phyloP scores from a whole-genome alignment of 1,140 invertebrate genomes.

The Lasioglossum baleicum region DNA sequence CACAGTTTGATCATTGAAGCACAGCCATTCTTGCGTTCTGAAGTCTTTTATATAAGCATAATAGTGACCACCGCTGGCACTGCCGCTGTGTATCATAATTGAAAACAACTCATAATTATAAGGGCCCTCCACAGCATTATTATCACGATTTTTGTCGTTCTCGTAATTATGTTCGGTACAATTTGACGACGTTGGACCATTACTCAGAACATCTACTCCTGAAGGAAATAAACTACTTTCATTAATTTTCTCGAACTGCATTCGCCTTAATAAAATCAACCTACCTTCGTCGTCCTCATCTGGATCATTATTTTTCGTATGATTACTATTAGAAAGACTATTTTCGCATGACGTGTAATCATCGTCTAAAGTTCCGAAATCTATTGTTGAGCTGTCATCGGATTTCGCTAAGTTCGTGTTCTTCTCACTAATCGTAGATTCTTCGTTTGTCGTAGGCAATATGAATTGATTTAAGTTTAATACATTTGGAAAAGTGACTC shows the following conservation, averaged over 20 bases:
- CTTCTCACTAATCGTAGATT: slow-evolving; percentile 77
- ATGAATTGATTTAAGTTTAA: slow-evolving; percentile 91
- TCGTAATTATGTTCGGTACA: slow-evolving; percentile 71
- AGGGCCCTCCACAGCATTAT: slow-evolving; percentile 82
- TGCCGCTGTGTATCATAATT: slow-evolving; percentile 96
- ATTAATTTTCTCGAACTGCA: slow-evolving; percentile 4
- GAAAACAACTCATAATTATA: slow-evolving; percentile 94
- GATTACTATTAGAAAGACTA: slow-evolving; percentile 64
- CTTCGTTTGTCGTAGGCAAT: slow-evolving; percentile 72
- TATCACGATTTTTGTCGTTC: slow-evolving; percentile 80
- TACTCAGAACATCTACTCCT: slow-evolving; percentile 84
- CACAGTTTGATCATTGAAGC: slow-evolving; percentile 91
- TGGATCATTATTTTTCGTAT: slow-evolving; percentile 72
- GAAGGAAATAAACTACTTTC: slow-evolving; percentile 8
- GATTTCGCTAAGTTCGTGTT: slow-evolving; percentile 78
- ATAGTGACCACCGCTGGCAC: slow-evolving; percentile 95
- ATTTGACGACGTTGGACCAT: slow-evolving; percentile 70
- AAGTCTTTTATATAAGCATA: slow-evolving; percentile 97
- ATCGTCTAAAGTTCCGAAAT: slow-evolving; percentile 85
- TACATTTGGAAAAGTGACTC: slow-evolving; percentile 91
- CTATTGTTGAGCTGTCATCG: slow-evolving; percentile 86
- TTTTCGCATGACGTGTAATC: slow-evolving; percentile 81
- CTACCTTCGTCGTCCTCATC: slow-evolving; percentile 80
- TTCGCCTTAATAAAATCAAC: background rate
- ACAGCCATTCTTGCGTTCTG: slow-evolving; percentile 87